Percentiles rank a stretch among this genome's conserved stretches.
phyloP scores from a whole-genome alignment of 2,888 invertebrate species.

The Clostera curtula region DNA sequence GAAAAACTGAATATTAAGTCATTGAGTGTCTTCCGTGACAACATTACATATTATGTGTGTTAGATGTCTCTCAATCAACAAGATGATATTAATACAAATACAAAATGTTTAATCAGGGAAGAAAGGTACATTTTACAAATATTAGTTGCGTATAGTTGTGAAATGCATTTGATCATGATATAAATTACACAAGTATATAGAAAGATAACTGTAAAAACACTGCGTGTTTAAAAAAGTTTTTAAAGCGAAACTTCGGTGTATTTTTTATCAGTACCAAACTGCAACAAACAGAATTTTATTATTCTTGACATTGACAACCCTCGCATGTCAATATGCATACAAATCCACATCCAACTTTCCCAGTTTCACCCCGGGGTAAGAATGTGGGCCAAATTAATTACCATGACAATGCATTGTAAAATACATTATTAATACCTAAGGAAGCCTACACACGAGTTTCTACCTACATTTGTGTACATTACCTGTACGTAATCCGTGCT shows the following conservation, averaged over 20 bases:
- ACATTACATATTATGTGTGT: no score
- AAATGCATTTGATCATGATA: no score
- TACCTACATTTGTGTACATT: slow-evolving; percentile 38
- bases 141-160: no score
- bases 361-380: slow-evolving; percentile 45
- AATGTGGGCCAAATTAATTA: slow-evolving; percentile 60
- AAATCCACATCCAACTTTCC: slow-evolving; percentile 25
- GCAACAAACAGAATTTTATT: slow-evolving; percentile 31
- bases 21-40: no score
- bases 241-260: slow-evolving; percentile 20
- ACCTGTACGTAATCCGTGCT: slow-evolving; percentile 16
- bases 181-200: no score
- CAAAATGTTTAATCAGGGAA: no score
- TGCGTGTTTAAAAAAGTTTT: slow-evolving; percentile 17
- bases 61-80: no score
- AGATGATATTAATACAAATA: no score
- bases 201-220: slow-evolving; percentile 13
- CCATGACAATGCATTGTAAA: slow-evolving; percentile 55
- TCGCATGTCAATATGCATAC: slow-evolving; percentile 33
- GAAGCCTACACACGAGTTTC: slow-evolving; percentile 32
- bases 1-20: no score
- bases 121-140: no score
- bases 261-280: slow-evolving; percentile 30
- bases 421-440: slow-evolving; percentile 54
- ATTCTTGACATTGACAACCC: slow-evolving; percentile 27